Conservation (phyloP, 2,888 invertebrate species). For the Eledone cirrhosa region DNA sequence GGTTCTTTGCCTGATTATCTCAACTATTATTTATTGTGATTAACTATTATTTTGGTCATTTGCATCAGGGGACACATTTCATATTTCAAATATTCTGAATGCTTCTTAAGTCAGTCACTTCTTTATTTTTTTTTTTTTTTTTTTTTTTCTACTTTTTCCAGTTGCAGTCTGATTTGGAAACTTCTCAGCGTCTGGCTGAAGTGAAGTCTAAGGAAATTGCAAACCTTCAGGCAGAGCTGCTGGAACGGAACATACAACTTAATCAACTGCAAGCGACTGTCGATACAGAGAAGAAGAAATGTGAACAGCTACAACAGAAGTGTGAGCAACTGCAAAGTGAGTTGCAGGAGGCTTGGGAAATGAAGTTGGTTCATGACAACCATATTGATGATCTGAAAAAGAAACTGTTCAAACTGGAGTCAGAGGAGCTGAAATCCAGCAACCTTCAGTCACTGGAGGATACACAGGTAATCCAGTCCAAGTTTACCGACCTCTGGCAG, state of each 20-base stretch:
- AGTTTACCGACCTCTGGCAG: conserved; percentile 21
- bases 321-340: conserved; percentile 36
- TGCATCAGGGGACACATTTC: no score
- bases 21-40: no score
- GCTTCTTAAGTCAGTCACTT: no score
- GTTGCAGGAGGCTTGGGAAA: conserved; percentile 4
- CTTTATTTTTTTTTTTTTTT: background rate
- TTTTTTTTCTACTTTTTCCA: background rate
- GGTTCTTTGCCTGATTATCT: no score
- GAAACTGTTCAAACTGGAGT: conserved; percentile 17
- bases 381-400: conserved; percentile 16
- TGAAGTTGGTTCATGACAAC: background rate
- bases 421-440: background rate
- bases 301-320: conserved; percentile 33
- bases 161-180: conserved; percentile 1
- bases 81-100: no score
- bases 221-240: background rate
- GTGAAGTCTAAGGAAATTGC: background rate
- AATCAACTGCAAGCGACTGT: conserved; percentile 37
- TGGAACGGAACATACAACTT: background rate
- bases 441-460: background rate
- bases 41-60: no score
- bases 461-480: background rate
- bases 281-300: conserved; percentile 36
- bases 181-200: background rate